phyloP scores from a whole-genome alignment of 2,113 vertebrate genomes.

The Grammomys surdaster region DNA sequence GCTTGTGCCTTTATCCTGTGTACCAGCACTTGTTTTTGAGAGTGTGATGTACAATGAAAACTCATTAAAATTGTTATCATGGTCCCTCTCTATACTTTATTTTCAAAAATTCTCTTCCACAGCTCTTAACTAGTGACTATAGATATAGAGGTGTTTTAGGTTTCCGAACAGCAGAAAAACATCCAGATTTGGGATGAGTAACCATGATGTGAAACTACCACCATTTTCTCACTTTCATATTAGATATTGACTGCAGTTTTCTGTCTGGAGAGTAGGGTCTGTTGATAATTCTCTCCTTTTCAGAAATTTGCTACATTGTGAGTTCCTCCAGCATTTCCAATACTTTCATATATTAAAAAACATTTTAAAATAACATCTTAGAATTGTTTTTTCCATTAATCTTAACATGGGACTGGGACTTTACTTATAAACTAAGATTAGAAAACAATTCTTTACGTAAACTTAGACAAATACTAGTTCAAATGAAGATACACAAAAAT shows the following conservation, averaged over 20 bases:
- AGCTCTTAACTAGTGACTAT: neutral
- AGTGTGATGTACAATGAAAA: neutral
- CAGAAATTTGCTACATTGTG: neutral
- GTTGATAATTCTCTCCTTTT: neutral
- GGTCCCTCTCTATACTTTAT: neutral
- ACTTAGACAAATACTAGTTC: neutral
- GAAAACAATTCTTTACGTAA: neutral
- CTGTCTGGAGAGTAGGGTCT: neutral
- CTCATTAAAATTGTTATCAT: neutral
- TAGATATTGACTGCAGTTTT: neutral
- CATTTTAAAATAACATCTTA: neutral
- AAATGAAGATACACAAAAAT: neutral
- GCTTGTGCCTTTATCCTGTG: neutral
- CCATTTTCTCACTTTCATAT: neutral
- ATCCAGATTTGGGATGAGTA: neutral
- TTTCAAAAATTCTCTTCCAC: neutral
- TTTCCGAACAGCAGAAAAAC: neutral
- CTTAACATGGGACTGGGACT: neutral
- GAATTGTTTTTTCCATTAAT: neutral
- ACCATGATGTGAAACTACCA: neutral
- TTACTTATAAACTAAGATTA: neutral
- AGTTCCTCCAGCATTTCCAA: neutral
- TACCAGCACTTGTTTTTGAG: neutral
- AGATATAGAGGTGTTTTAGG: accelerated
- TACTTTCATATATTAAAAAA: neutral